Evolutionary conservation across 2,888 invertebrate genomes (phyloP).

Genomic region (Patella ulyssiponensis): DNA sequence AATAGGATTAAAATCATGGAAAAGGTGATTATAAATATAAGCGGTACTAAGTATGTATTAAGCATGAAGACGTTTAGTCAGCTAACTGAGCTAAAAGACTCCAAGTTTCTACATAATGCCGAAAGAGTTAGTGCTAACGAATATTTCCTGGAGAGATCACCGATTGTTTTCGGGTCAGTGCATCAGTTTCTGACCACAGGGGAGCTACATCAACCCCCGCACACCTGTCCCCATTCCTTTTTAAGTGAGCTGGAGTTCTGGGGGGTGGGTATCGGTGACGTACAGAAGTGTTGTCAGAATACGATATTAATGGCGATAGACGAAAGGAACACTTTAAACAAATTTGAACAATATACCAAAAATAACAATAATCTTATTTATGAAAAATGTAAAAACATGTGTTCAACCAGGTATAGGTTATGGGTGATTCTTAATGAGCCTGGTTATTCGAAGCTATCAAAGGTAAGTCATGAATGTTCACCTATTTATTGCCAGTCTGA

Average conservation of each 20-base stretch:
- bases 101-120: neutral
- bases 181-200: neutral
- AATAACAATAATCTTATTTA: too few species aligned
- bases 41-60: neutral
- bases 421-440: neutral
- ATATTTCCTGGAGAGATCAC: neutral
- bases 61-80: neutral
- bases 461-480: neutral
- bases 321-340: neutral
- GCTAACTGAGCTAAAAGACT: neutral
- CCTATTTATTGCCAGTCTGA: neutral
- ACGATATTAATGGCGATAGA: neutral
- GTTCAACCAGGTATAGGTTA: too few species aligned
- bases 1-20: too few species aligned
- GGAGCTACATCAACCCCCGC: neutral
- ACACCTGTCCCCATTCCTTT: neutral
- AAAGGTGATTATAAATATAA: neutral
- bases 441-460: neutral
- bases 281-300: neutral
- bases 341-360: neutral
- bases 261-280: neutral
- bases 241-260: neutral
- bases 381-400: too few species aligned
- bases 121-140: neutral
- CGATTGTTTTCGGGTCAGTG: neutral